Evolutionary conservation across 53 echinoderm and acorn worm genomes (phyloP).

Genomic region (Arbacia lixula): DNA sequence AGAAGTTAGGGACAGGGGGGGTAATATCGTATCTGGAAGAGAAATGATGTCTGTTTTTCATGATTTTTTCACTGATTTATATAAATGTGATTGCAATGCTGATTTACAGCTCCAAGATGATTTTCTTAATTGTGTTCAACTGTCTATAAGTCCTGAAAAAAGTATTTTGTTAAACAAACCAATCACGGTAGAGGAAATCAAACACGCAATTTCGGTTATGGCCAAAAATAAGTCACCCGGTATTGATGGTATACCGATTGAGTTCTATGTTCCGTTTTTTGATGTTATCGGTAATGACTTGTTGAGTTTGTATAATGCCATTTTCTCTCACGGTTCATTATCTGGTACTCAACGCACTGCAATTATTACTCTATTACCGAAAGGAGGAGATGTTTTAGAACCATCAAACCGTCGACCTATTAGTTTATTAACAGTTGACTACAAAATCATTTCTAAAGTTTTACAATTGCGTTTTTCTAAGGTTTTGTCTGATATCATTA

Average conservation of each 20-base stretch:
- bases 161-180: not conserved
- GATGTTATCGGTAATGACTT: conserved; percentile 49
- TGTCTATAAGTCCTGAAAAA: not conserved
- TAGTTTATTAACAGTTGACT: conserved; percentile 63
- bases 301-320: conserved; percentile 30
- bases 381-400: conserved; percentile 52
- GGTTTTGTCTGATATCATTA: conserved; percentile 25
- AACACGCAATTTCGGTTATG: not conserved
- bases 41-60: conserved; percentile 17
- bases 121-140: not conserved
- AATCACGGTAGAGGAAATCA: conserved; percentile 4
- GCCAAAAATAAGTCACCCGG: conserved; percentile 70
- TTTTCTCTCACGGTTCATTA: conserved; percentile 1
- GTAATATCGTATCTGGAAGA: not conserved
- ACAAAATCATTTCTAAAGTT: conserved; percentile 66
- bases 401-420: conserved; percentile 68
- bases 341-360: conserved; percentile 41
- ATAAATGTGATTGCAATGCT: not conserved
- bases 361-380: conserved; percentile 69
- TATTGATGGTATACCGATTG: conserved; percentile 59
- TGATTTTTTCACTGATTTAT: conserved; percentile 21
- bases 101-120: not conserved
- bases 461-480: conserved; percentile 41
- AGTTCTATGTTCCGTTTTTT: conserved; percentile 56
- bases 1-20: not conserved